Percentiles rank a stretch among this genome's conserved stretches.
Evolutionary conservation across 2,113 vertebrate species (phyloP).

Genomic region (Salvelinus sp.): DNA sequence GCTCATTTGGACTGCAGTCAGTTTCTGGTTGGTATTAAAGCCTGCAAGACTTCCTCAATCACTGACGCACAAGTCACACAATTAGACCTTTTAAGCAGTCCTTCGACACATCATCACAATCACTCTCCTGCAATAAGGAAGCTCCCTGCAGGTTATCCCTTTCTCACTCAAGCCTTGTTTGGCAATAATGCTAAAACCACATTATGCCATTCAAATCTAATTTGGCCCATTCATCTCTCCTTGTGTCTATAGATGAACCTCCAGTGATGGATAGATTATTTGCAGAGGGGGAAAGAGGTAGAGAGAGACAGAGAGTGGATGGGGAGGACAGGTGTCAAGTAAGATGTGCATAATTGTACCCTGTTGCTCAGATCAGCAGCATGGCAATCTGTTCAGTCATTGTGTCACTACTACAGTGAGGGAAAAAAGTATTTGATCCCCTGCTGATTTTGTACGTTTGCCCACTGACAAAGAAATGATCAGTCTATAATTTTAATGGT

Average conservation of each 20-base stretch:
- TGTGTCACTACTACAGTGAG: conserved; percentile 35
- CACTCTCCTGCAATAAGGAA: conserved; percentile 60
- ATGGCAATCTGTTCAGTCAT: not conserved
- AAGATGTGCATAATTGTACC: conserved; percentile 46
- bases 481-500: too few relatives aligned
- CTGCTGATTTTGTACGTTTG: too few relatives aligned
- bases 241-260: conserved; percentile 24
- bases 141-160: conserved; percentile 68
- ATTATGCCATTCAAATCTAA: conserved; percentile 69
- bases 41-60: conserved; percentile 46
- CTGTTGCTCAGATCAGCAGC: not conserved
- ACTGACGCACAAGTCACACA: conserved; percentile 59
- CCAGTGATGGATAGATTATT: conserved; percentile 37
- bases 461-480: too few relatives aligned
- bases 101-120: conserved; percentile 41
- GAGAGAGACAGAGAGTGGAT: conserved; percentile 24
- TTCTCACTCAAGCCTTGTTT: conserved; percentile 65
- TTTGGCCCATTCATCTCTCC: conserved; percentile 67
- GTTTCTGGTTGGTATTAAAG: conserved; percentile 30
- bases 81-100: conserved; percentile 63
- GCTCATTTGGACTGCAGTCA: conserved; percentile 50
- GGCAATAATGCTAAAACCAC: conserved; percentile 68
- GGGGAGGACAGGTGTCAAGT: conserved; percentile 40
- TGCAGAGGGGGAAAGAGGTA: conserved; percentile 13
- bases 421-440: too few relatives aligned